Conservation (phyloP, 2,797 vertebrate genomes). For the Coreius guichenoti region DNA sequence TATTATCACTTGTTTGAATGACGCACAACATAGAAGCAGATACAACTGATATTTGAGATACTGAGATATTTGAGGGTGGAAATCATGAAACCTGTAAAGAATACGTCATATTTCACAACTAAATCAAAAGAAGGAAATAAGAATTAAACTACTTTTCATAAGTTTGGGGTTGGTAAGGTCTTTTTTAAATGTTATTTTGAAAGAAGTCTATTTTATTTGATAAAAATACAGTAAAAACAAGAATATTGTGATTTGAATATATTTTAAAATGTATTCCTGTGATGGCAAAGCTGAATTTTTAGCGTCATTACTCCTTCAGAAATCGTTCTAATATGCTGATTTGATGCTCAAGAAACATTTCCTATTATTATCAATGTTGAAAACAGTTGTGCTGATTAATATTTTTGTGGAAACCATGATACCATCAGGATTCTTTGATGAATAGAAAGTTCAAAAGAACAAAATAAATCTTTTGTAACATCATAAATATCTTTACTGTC, state of each 20-base stretch:
- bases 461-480: background rate
- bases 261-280: background rate
- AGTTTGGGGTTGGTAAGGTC: background rate
- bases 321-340: background rate
- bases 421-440: too few species aligned
- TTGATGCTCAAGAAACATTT: background rate
- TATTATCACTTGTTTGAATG: background rate
- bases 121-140: background rate
- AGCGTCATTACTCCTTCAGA: background rate
- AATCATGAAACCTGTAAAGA: too few species aligned
- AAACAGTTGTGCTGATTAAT: too few species aligned
- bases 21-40: background rate
- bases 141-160: background rate
- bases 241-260: background rate
- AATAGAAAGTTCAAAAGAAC: background rate
- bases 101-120: background rate
- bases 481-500: background rate
- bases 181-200: background rate
- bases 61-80: background rate
- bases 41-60: background rate
- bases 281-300: background rate
- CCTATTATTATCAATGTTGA: background rate
- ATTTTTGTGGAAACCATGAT: too few species aligned
- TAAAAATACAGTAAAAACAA: background rate
- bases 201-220: background rate